Evolutionary conservation across 1,140 invertebrate genomes (phyloP).

Genomic region (Drosophila mayri): DNA sequence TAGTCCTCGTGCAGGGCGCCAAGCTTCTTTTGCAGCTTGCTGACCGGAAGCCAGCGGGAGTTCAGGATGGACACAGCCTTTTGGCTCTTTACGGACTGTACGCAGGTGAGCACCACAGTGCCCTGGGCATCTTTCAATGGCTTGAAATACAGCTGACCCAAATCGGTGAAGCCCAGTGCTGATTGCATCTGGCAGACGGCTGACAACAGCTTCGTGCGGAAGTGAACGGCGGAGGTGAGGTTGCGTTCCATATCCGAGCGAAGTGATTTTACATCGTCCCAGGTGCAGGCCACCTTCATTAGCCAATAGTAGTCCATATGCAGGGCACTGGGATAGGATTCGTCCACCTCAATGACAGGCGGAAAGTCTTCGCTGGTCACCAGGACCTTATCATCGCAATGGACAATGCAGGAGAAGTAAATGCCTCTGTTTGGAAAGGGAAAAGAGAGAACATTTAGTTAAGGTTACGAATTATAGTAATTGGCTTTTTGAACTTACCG

Average conservation of each 20-base stretch:
- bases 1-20: conserved; percentile 88
- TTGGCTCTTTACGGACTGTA: conserved; percentile 93
- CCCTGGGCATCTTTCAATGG: conserved; percentile 94
- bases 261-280: conserved; percentile 97
- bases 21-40: conserved; percentile 89
- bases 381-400: conserved; percentile 97
- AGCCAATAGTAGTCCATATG: conserved; percentile 98
- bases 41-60: conserved; percentile 94
- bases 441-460: not conserved
- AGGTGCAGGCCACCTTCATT: conserved; percentile 98
- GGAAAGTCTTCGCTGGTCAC: conserved; percentile 98
- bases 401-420: conserved; percentile 95
- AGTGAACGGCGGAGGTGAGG: conserved; percentile 94
- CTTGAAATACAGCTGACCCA: conserved; percentile 96
- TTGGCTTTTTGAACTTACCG: conserved; percentile 85
- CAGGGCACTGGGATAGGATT: conserved; percentile 95
- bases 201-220: conserved; percentile 95
- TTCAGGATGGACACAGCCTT: conserved; percentile 94
- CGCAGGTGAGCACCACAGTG: conserved; percentile 94
- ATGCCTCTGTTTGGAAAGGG: conserved; percentile 88
- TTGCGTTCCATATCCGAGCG: conserved; percentile 97
- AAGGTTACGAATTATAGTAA: not conserved
- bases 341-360: conserved; percentile 98
- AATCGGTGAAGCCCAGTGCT: conserved; percentile 93
- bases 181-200: conserved; percentile 97